Evolutionary conservation across 2,113 vertebrate genomes (phyloP).

Genomic region (Dipodomys stephensi): DNA sequence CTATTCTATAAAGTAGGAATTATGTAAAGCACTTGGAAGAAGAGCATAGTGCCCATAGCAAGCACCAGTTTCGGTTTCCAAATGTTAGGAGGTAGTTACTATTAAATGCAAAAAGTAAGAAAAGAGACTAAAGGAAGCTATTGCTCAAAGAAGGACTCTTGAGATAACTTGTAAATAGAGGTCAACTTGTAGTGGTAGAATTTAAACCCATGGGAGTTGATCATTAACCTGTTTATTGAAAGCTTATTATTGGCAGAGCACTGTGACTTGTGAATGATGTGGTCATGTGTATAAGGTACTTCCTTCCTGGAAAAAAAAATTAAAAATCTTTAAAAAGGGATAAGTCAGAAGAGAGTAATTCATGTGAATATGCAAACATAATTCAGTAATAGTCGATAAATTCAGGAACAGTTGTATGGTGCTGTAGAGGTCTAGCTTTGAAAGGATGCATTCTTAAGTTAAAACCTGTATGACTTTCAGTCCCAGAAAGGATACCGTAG

Average conservation of each 20-base stretch:
- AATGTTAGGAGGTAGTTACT: neutral
- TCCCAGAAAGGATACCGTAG: neutral
- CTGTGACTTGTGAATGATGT: neutral
- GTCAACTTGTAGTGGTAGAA: neutral
- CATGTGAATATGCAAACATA: neutral
- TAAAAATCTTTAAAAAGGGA: neutral
- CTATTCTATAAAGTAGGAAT: neutral
- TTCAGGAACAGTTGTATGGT: too few relatives aligned
- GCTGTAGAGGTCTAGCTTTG: neutral
- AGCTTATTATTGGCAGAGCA: neutral
- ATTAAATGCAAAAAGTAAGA: neutral
- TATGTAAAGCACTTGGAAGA: neutral
- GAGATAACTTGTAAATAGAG: slow-evolving; percentile 8
- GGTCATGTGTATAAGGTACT: neutral
- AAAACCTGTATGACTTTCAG: neutral
- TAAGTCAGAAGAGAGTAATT: slow-evolving; percentile 1
- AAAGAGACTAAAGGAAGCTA: neutral
- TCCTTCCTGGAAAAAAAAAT: neutral
- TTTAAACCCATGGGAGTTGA: neutral
- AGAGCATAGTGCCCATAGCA: neutral
- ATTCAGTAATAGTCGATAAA: neutral
- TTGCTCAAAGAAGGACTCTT: neutral
- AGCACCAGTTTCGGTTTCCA: neutral
- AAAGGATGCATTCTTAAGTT: neutral
- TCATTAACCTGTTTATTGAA: slow-evolving; percentile 10